Evolutionary conservation across 2,797 vertebrate species (phyloP), one percentile per base, ranked within the genome.

Genomic region (Pseudomugil gertrudae): DNA sequence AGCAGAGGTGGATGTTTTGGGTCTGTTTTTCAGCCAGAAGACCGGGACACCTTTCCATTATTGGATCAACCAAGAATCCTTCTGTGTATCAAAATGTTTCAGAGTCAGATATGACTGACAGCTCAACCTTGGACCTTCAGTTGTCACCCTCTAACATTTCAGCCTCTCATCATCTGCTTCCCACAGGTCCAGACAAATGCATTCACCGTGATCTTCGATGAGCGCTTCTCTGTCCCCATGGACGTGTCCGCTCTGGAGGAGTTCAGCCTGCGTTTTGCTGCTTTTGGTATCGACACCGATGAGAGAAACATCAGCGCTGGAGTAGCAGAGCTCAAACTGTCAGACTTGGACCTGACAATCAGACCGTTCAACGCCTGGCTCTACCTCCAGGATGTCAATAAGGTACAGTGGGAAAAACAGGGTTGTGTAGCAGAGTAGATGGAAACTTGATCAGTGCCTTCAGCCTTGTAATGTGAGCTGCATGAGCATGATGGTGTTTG

Each of bases 301-400:
- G 97, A 98, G 81, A 83, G 94, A 33, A 97, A 94, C 51, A 91
- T 96, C 90, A 96, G 95, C 47, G 95, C 96, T 0, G 96, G 97
- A 0, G 74, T 94, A 36, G 98, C 97, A 0, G 97, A 98, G 56
- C 94, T 99, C 66, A 98, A 96, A 74, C 92, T 99, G 36, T 97
- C 95, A 0, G 97, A 98, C 76, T 87, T 99, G 57, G 97, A 98
- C 88, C 93, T 99, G 70, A 90, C 89, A 5, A 50, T 92, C 40
- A 93, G 97, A 7, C 95, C 97, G 14, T 99, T 99, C 91, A 95
- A 90, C 0, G 95, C 97, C 76, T 99, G 98, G 98, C 95, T 99
- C 21, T 99, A 98, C 89, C 91, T 99, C 24, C 98, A 99, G 81
- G 98, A 99, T 74, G 93, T 94, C 77, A 98, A 96, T 81, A 98